Conservation (phyloP, 2,888 invertebrate species). For the Mechanitis mazaeus region DNA sequence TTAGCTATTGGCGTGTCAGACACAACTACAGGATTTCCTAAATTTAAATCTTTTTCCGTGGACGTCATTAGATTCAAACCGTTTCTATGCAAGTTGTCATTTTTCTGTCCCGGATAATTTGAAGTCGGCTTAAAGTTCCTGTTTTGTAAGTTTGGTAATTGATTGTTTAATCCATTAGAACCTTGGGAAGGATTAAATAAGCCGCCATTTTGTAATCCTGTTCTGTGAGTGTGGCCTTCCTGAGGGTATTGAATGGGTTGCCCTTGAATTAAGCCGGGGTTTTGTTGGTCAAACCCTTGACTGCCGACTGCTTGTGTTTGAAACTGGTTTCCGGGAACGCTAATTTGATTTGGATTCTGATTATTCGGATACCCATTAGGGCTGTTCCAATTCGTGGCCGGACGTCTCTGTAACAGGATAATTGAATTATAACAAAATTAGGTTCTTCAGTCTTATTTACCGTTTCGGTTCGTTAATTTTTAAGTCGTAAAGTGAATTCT, state of each 20-base stretch:
- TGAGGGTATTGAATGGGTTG: constrained; percentile 25
- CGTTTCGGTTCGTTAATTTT: neutral
- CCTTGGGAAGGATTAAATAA: constrained; percentile 14
- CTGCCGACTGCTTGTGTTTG: constrained; percentile 13
- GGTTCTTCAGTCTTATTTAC: neutral
- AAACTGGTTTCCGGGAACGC: constrained; percentile 10
- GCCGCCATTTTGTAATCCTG: constrained; percentile 18
- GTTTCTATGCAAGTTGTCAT: neutral
- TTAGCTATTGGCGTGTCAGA: neutral
- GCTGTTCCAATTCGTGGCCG: constrained; percentile 8
- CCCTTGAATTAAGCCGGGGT: constrained; percentile 25
- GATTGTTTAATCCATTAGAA: constrained; percentile 14
- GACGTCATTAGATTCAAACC: neutral
- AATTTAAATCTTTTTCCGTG: constrained; percentile 16
- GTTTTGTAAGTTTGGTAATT: constrained; percentile 14
- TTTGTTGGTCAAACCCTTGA: constrained; percentile 26
- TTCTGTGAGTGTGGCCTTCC: constrained; percentile 21
- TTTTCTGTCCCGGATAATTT: neutral
- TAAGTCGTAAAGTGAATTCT: neutral
- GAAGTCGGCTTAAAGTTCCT: constrained; percentile 6
- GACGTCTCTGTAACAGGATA: neutral
- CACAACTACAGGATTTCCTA: constrained; percentile 1
- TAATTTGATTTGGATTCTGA: constrained; percentile 14
- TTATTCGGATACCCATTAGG: constrained; percentile 16
- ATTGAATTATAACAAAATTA: neutral